These are phyloP conservation scores for Fragariocoptes setiger DNA, from an alignment of 1,140 invertebrate genomes.

Conservation along the genomic window DNA sequence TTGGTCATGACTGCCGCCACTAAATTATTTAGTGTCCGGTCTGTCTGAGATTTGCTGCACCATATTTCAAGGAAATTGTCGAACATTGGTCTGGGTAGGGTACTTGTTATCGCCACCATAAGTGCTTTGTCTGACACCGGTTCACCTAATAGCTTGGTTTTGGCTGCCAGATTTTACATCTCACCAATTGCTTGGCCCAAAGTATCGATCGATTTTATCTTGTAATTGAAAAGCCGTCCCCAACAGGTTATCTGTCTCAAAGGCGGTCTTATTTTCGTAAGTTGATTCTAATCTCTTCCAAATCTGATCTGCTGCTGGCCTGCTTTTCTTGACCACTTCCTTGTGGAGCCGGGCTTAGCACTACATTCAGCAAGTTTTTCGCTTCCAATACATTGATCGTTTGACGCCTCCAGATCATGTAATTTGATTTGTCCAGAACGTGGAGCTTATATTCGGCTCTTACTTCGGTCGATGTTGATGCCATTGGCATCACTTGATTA, in stretches of 20 bases:
- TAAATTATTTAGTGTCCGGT: neutral
- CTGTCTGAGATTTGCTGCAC: neutral
- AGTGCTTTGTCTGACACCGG: neutral
- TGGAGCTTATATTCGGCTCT: neutral
- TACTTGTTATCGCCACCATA: neutral
- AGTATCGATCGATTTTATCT: neutral
- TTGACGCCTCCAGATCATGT: neutral
- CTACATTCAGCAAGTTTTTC: neutral
- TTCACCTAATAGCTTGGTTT: neutral
- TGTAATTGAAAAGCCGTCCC: neutral
- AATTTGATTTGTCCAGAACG: neutral
- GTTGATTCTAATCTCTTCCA: neutral
- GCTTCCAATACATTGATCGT: neutral
- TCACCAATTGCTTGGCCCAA: neutral
- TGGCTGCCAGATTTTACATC: neutral
- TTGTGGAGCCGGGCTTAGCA: neutral
- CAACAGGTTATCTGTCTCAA: neutral
- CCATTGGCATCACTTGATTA: neutral
- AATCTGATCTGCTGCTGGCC: neutral
- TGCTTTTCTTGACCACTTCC: neutral
- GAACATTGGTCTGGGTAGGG: neutral
- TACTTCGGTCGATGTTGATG: neutral
- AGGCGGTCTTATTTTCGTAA: neutral
- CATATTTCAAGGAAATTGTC: neutral
- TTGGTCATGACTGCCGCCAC: neutral